Evolutionary conservation across 2,888 invertebrate genomes (phyloP).

Genomic region (Taenaris catops): DNA sequence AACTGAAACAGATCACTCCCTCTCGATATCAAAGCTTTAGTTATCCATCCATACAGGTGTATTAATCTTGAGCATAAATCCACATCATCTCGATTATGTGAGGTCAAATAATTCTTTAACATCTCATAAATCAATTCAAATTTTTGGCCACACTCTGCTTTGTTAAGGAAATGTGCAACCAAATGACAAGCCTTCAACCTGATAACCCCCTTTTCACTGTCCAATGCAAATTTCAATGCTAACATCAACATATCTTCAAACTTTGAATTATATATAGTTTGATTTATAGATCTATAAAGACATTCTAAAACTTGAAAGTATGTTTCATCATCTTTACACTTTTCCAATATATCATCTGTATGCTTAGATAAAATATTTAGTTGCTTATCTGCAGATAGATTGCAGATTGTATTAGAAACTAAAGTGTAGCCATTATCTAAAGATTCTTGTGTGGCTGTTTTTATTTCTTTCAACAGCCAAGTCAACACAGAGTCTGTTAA

Average conservation of each 20-base stretch:
- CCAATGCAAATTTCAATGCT: conserved; percentile 50
- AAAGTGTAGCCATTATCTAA: conserved; percentile 48
- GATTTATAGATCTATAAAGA: conserved; percentile 67
- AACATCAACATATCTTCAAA: conserved; percentile 51
- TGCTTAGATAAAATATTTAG: conserved; percentile 40
- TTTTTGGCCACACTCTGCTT: conserved; percentile 58
- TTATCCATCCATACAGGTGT: conserved; percentile 58
- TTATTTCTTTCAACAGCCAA: conserved; percentile 55
- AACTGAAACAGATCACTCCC: conserved; percentile 53
- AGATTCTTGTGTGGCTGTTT: conserved; percentile 33
- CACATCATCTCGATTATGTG: conserved; percentile 36
- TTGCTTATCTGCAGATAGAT: conserved; percentile 52
- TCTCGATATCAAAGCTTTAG: conserved; percentile 59
- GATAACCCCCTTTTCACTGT: conserved; percentile 41
- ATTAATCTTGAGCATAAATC: conserved; percentile 45
- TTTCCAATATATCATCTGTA: conserved; percentile 38
- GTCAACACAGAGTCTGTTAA: conserved; percentile 51
- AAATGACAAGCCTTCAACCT: conserved; percentile 66
- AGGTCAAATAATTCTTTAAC: conserved; percentile 41
- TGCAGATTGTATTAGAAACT: conserved; percentile 53
- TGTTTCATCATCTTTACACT: conserved; percentile 40
- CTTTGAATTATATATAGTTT: conserved; percentile 44
- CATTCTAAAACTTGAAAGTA: conserved; percentile 70
- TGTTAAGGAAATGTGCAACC: conserved; percentile 81
- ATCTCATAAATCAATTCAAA: conserved; percentile 58